A percentile compares a stretch with the other conserved stretches of the same genome.
Evolutionary conservation across 2,888 invertebrate genomes (phyloP).

Genomic region (Marasmarcha lunaedactyla): DNA sequence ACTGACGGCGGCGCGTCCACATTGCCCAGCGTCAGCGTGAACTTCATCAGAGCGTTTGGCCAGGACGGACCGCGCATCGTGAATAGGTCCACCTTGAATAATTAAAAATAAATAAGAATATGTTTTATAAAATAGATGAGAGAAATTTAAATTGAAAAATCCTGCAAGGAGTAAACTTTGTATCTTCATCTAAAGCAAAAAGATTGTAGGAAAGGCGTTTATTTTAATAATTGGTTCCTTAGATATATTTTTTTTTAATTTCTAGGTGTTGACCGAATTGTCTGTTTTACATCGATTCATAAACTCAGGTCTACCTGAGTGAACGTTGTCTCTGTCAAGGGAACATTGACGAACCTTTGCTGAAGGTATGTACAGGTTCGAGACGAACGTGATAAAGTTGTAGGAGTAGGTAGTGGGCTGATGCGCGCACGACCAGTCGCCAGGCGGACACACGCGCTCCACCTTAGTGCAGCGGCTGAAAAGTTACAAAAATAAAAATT

Average conservation of each 20-base stretch:
- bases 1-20: conserved; percentile 75
- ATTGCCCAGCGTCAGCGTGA: conserved; percentile 77
- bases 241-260: too few species aligned
- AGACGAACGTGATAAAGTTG: conserved; percentile 93
- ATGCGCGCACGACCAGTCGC: conserved; percentile 79
- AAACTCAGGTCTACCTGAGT: too few species aligned
- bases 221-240: too few species aligned
- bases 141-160: too few species aligned
- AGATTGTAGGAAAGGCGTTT: too few species aligned
- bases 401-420: conserved; percentile 90
- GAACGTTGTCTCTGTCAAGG: too few species aligned
- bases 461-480: conserved; percentile 85
- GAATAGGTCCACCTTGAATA: conserved; percentile 77
- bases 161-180: too few species aligned
- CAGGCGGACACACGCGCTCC: conserved; percentile 75
- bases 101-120: too few species aligned
- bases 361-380: conserved; percentile 79
- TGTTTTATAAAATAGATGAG: conserved; percentile 3
- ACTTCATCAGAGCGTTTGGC: conserved; percentile 77
- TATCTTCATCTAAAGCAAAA: too few species aligned
- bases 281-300: too few species aligned
- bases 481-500: conserved; percentile 15
- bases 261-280: too few species aligned
- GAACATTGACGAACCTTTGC: conserved; percentile 31
- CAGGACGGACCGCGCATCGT: conserved; percentile 87